A percentile compares a stretch with the other conserved stretches of the same genome.
Conservation (phyloP, 2,888 invertebrate species). For the Nomada goodeniana region DNA sequence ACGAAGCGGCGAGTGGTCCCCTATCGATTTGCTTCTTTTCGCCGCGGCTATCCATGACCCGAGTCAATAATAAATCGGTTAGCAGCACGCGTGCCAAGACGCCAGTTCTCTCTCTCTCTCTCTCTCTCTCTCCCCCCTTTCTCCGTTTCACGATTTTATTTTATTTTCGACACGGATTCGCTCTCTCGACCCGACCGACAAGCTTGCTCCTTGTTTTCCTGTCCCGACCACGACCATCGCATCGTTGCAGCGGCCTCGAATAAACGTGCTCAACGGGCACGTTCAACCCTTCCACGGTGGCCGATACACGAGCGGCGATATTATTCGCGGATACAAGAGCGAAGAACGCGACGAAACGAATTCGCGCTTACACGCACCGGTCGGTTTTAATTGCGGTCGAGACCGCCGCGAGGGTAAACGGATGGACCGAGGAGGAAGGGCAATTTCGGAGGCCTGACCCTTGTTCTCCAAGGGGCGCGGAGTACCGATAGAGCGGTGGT, state of each 20-base stretch:
- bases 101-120: constrained; percentile 44
- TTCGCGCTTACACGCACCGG: constrained; percentile 15
- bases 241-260: neutral
- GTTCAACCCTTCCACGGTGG: constrained; percentile 5
- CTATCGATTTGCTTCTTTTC: constrained; percentile 22
- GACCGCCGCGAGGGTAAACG: constrained; percentile 23
- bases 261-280: constrained; percentile 7
- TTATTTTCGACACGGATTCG: constrained; percentile 55
- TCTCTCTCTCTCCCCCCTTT: constrained; percentile 41
- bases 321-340: constrained; percentile 22
- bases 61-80: constrained; percentile 64
- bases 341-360: constrained; percentile 21
- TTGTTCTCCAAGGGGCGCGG: neutral
- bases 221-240: constrained; percentile 3
- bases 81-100: constrained; percentile 70
- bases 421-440: neutral
- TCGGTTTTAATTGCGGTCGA: constrained; percentile 37
- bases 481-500: neutral
- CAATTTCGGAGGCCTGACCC: constrained; percentile 28
- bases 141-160: constrained; percentile 63
- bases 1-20: neutral
- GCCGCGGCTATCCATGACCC: constrained; percentile 55
- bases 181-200: constrained; percentile 19
- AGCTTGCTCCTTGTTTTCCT: neutral
- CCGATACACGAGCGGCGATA: constrained; percentile 40